Conservation (phyloP, 2,113 vertebrate genomes). For the Tringa solitaria region DNA sequence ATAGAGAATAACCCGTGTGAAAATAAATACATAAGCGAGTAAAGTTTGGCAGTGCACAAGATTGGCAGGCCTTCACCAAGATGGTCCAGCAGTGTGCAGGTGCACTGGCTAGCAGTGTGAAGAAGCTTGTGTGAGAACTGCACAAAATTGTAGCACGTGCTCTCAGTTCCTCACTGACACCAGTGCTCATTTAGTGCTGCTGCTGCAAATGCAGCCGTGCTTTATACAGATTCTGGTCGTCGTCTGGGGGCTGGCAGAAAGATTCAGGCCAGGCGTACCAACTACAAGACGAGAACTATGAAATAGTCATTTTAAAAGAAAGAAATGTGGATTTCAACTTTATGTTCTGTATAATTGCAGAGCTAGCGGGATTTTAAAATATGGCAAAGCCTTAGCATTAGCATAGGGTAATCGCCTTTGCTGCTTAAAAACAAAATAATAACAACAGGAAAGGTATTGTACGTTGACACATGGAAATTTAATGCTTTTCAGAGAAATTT, state of each 20-base stretch:
- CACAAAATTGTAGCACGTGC: neutral
- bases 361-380: neutral
- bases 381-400: neutral
- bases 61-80: neutral
- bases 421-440: constrained; percentile 39
- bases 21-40: neutral
- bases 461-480: neutral
- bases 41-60: neutral
- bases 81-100: neutral
- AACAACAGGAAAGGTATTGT: constrained; percentile 29
- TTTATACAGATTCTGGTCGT: neutral
- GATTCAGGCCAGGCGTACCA: neutral
- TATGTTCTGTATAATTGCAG: neutral
- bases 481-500: constrained; percentile 57
- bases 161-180: neutral
- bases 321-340: neutral
- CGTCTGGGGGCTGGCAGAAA: neutral
- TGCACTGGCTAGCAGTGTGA: neutral
- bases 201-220: neutral
- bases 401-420: constrained; percentile 24
- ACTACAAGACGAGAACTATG: neutral
- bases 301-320: neutral
- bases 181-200: neutral
- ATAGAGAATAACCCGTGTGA: rapidly evolving
- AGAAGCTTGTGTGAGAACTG: neutral